Evolutionary conservation across 2,113 vertebrate genomes (phyloP).

Genomic region (Amphiprion percula): DNA sequence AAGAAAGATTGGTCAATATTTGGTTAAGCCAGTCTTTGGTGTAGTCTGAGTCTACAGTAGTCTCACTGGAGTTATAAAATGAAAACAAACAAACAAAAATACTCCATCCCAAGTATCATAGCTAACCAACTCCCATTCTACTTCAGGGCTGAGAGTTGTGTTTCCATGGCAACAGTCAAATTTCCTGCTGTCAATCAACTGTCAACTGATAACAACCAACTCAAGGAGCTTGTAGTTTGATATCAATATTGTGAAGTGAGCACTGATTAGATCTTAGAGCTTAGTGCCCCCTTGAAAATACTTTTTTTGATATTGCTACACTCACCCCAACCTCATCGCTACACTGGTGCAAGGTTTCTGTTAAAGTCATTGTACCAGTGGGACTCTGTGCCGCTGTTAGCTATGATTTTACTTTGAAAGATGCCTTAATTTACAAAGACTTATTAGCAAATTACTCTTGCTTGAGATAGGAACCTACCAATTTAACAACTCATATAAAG

Average conservation of each 20-base stretch:
- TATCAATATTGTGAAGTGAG: background rate
- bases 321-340: background rate
- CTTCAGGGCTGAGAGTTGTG: slow-evolving; percentile 7
- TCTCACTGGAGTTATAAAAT: background rate
- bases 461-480: background rate
- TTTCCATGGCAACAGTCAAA: slow-evolving; percentile 33
- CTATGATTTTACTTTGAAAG: background rate
- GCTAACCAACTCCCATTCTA: background rate
- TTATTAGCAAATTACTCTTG: background rate
- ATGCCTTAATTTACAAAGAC: background rate
- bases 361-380: background rate
- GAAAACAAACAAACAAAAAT: background rate
- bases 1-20: background rate
- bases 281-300: background rate
- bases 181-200: slow-evolving; percentile 20
- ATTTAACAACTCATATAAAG: background rate
- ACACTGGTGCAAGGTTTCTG: background rate
- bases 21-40: background rate
- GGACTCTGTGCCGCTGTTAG: background rate
- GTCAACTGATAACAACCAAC: background rate
- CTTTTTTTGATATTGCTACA: background rate
- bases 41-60: background rate
- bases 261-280: background rate
- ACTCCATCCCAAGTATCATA: background rate
- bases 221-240: background rate